A percentile compares a stretch with the other conserved stretches of the same genome.
These are phyloP conservation scores for Zaprionus camerounensis DNA, from an alignment of 1,140 invertebrate genomes.

Conservation along the genomic window DNA sequence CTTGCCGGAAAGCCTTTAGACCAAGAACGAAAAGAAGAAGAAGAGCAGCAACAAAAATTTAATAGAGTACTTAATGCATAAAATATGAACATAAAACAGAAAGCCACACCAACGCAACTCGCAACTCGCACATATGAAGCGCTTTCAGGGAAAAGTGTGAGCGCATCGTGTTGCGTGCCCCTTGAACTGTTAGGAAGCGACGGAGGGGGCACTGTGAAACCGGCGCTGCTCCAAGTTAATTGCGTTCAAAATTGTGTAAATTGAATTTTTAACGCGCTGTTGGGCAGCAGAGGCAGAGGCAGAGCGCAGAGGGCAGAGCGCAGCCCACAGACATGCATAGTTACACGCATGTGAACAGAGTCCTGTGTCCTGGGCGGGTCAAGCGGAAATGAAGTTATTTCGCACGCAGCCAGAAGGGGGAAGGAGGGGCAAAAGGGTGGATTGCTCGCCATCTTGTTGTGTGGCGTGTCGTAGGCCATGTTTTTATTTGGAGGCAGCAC, in stretches of 20 bases:
- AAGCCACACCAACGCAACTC: conserved; percentile 18
- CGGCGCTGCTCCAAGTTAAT: conserved; percentile 59
- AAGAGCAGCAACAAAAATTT: conserved; percentile 51
- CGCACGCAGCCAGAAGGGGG: conserved; percentile 54
- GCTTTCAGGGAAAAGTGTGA: conserved; percentile 1
- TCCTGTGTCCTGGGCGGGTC: conserved; percentile 17
- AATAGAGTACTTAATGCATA: conserved; percentile 75
- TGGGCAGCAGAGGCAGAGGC: conserved; percentile 14
- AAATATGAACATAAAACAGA: conserved; percentile 70
- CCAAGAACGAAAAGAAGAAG: conserved; percentile 24
- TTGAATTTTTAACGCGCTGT: conserved; percentile 76
- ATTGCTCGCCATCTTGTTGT: conserved; percentile 50
- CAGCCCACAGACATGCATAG: conserved; percentile 59
- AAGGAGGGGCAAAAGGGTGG: background rate
- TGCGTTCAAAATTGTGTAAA: conserved; percentile 79
- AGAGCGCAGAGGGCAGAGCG: background rate
- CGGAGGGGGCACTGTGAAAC: background rate
- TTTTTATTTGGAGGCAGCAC: conserved; percentile 46
- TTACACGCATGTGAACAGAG: conserved; percentile 74
- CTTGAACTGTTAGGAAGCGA: background rate
- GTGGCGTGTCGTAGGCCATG: conserved; percentile 58
- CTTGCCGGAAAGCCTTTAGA: conserved; percentile 5
- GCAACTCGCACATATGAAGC: conserved; percentile 30
- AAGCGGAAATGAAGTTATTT: conserved; percentile 76
- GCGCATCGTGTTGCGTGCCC: conserved; percentile 50